Conservation (phyloP, 2,888 invertebrate species). For the Sinhomidia bicolor region DNA sequence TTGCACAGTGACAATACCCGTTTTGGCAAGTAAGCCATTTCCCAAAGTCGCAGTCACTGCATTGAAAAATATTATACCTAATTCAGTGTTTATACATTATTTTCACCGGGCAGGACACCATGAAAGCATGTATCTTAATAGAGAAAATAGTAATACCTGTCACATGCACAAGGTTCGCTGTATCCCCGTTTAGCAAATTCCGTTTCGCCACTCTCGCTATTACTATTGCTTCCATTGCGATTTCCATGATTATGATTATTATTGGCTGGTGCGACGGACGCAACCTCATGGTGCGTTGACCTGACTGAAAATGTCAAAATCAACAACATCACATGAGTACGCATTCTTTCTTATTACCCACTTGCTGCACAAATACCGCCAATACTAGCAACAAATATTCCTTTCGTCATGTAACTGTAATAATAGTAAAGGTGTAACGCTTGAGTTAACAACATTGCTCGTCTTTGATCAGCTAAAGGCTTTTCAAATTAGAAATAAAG, state of each 20-base stretch:
- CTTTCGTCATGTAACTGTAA: conserved; percentile 40
- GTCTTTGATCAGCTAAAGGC: conserved; percentile 15
- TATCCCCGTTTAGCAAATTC: conserved; percentile 68
- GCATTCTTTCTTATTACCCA: conserved; percentile 55
- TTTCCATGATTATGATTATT: background rate
- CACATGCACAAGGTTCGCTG: conserved; percentile 72
- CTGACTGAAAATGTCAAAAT: conserved; percentile 61
- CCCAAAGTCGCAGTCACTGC: conserved; percentile 73
- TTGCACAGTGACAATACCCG: conserved; percentile 67
- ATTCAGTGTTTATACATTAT: background rate
- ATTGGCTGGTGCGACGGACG: background rate
- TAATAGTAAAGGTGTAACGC: conserved; percentile 38
- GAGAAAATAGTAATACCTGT: conserved; percentile 33
- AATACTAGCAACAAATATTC: conserved; percentile 12
- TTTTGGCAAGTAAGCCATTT: conserved; percentile 72
- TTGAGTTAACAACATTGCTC: conserved; percentile 42
- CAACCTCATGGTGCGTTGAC: conserved; percentile 66
- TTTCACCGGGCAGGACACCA: no score
- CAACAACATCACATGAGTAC: conserved; percentile 56
- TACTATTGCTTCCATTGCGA: background rate
- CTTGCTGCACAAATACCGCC: conserved; percentile 16
- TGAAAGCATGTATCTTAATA: background rate
- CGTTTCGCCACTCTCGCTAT: conserved; percentile 42
- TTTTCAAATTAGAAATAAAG: conserved; percentile 13
- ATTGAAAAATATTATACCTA: background rate